A percentile compares a stretch with the other conserved stretches of the same genome.
Conservation (phyloP, 2,888 invertebrate genomes). For the Margaritifera margaritifera region DNA sequence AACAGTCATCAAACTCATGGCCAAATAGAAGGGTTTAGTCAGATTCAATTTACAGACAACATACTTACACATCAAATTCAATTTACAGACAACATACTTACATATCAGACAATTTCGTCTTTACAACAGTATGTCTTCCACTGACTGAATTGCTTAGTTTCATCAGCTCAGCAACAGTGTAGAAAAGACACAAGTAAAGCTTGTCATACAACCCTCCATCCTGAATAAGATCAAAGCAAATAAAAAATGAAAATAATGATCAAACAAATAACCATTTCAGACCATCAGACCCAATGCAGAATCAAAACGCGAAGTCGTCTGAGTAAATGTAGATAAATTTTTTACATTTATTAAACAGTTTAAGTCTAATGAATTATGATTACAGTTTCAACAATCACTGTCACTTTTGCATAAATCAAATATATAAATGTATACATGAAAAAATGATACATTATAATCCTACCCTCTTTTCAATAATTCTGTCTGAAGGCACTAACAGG, state of each 20-base stretch:
- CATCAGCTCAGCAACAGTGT: constrained; percentile 62
- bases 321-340: no score
- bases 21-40: no score
- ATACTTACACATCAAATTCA: neutral
- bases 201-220: constrained; percentile 69
- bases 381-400: no score
- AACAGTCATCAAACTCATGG: no score
- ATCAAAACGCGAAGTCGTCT: no score
- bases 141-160: constrained; percentile 53
- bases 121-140: constrained; percentile 34
- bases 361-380: no score
- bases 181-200: constrained; percentile 66
- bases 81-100: constrained; percentile 27
- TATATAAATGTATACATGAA: no score
- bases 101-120: constrained; percentile 40
- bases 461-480: no score
- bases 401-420: no score
- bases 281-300: neutral
- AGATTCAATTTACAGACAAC: neutral
- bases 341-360: no score
- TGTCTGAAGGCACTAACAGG: no score
- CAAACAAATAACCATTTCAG: neutral
- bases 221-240: constrained; percentile 38
- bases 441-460: no score
- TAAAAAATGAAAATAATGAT: neutral